Percentiles rank a stretch among this genome's conserved stretches.
These are phyloP conservation scores for Clistopyga incitator DNA, from an alignment of 2,888 invertebrate species.

Conservation along the genomic window DNA sequence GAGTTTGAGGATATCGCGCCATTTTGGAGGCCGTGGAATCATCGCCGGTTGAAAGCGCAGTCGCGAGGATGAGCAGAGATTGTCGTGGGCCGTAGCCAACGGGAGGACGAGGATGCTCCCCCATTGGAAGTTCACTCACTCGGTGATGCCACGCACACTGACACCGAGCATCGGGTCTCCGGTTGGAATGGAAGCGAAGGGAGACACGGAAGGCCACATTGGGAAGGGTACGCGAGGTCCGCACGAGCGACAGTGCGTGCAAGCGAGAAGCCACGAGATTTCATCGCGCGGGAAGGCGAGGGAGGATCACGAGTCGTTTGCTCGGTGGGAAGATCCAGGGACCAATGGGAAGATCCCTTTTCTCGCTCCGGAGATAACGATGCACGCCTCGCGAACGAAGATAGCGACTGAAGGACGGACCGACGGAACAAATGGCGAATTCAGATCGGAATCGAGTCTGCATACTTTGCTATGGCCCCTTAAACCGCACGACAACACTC, in stretches of 20 bases:
- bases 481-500: conserved; percentile 57
- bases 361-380: conserved; percentile 73
- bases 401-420: conserved; percentile 45
- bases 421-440: conserved; percentile 71
- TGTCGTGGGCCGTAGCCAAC: conserved; percentile 76
- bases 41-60: conserved; percentile 67
- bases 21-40: conserved; percentile 77
- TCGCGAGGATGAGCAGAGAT: conserved; percentile 80
- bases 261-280: conserved; percentile 23
- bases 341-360: conserved; percentile 76
- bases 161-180: conserved; percentile 33
- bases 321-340: conserved; percentile 76
- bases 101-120: conserved; percentile 79
- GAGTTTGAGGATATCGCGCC: conserved; percentile 70
- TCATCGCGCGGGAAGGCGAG: conserved; percentile 52
- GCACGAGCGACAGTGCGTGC: conserved; percentile 28
- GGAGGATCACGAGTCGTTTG: conserved; percentile 67
- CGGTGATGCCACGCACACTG: conserved; percentile 77
- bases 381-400: conserved; percentile 65
- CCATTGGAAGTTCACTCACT: conserved; percentile 75
- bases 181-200: conserved; percentile 59
- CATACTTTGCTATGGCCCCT: conserved; percentile 52
- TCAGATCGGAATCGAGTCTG: conserved; percentile 26
- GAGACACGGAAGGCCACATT: conserved; percentile 63
- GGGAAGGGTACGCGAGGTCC: conserved; percentile 64